Evolutionary conservation across 2,113 vertebrate species (phyloP), one percentile per base, ranked within the genome.

Genomic region (Oplegnathus fasciatus): DNA sequence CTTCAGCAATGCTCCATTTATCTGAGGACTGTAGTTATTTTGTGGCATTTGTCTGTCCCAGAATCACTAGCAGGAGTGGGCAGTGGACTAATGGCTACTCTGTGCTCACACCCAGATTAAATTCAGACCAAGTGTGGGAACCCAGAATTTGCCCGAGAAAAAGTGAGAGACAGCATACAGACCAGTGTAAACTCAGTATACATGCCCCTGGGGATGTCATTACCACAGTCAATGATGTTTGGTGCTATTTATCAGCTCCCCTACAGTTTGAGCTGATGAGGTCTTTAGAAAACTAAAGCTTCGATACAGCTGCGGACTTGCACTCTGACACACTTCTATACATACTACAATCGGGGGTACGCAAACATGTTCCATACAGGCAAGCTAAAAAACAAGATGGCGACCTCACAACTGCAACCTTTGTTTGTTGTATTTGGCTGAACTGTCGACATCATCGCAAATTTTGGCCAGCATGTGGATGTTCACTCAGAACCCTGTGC

Each of bases 1-100:
- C 61, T 77, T 64, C 75, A 61, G 78, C 66, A 13, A 26, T 15
- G 57, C 26, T 52, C 20, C 34, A 32, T 77, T 65, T 46, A 64
- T 55, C 44, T 17, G 30, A 40, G 20, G 44, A 62, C 65, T 55
- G 32, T 24, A 48, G 42, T 52, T 57, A 60, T 37, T 67, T 34
- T 58, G 30, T 73, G 48, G 37, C 32, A 40, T 62, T 40, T 54
- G 32, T 54, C 57, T 20, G 24, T 13, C 14, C 4, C 55, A 50
- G 5, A 61, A 50, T 61, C 40, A 48, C 13, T 6, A 46, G 8
- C 6, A n/a, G 24, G 2, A 46, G 72, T 22, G 44, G 24, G 24
- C 6, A 26, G 64, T n/a, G 61, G 24, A 46, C 50, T 26, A 68
- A 34, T 69, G 28, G 22, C n/a, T 26, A 58, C 13, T 46, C 26